A percentile compares a stretch with the other conserved stretches of the same genome.
These are phyloP conservation scores for Hyposoter didymator DNA, from an alignment of 2,888 invertebrate species.

Conservation along the genomic window DNA sequence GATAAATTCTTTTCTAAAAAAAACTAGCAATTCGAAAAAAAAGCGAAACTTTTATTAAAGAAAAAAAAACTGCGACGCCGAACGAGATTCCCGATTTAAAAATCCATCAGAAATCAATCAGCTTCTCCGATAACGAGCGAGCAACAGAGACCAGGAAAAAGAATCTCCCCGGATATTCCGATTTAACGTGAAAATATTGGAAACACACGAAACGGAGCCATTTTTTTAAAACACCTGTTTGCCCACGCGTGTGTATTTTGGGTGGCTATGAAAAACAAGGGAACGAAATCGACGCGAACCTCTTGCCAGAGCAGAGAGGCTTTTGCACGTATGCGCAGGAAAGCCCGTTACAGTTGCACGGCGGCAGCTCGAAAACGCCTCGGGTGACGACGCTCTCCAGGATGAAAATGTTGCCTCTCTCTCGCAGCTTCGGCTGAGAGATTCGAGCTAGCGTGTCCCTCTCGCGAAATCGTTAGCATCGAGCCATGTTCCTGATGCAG, in stretches of 20 bases:
- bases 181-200: not conserved
- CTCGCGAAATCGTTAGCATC: conserved; percentile 61
- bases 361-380: conserved; percentile 55
- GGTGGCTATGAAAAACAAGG: not conserved
- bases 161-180: not conserved
- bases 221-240: not conserved
- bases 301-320: not conserved
- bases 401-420: conserved; percentile 46
- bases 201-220: not conserved
- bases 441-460: conserved; percentile 49
- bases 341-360: conserved; percentile 69
- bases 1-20: too few relatives aligned
- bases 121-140: not conserved
- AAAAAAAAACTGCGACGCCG: too few relatives aligned
- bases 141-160: not conserved
- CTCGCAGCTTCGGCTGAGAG: conserved; percentile 2
- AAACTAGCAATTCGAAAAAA: too few relatives aligned
- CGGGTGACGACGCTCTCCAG: conserved; percentile 54
- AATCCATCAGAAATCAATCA: not conserved
- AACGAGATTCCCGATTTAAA: too few relatives aligned
- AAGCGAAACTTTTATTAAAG: too few relatives aligned
- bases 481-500: conserved; percentile 13
- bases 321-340: conserved; percentile 67
- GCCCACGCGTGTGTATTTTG: not conserved
- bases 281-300: not conserved